These are phyloP conservation scores for Geodia barretti DNA, from an alignment of 37 sponge, comb jelly and placozoan species.

Conservation along the genomic window DNA sequence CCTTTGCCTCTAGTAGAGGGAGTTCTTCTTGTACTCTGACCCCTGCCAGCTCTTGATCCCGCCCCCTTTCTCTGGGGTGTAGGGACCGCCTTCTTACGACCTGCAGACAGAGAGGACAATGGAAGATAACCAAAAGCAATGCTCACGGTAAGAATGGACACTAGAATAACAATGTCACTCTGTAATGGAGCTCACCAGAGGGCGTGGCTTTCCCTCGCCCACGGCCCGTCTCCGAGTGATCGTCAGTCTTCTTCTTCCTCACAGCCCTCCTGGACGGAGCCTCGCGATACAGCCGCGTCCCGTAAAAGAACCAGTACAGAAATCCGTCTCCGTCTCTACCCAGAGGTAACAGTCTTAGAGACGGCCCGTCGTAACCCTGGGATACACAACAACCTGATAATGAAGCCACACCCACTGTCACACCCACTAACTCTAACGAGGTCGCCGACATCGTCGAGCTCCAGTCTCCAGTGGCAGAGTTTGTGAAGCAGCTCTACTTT, in stretches of 20 bases:
- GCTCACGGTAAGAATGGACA: no score
- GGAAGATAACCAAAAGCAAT: no score
- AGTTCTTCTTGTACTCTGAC: no score
- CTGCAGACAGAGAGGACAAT: no score
- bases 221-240: background rate
- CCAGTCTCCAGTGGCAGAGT: constrained; percentile 84
- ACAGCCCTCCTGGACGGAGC: constrained; percentile 19
- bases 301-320: constrained; percentile 86
- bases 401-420: background rate
- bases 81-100: no score
- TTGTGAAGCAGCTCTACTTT: constrained; percentile 72
- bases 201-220: background rate
- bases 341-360: constrained; percentile 54
- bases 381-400: background rate
- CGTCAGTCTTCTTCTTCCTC: constrained; percentile 42
- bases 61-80: no score
- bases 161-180: no score
- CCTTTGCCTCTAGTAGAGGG: no score
- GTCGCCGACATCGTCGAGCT: constrained; percentile 84
- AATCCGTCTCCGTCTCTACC: constrained; percentile 71
- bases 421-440: constrained; percentile 50
- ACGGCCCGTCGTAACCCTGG: constrained; percentile 59
- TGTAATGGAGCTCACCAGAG: no score
- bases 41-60: no score
- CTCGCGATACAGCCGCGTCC: constrained; percentile 78